Evolutionary conservation across 2,888 invertebrate genomes (phyloP).

Genomic region (Agrochola lychnidis): DNA sequence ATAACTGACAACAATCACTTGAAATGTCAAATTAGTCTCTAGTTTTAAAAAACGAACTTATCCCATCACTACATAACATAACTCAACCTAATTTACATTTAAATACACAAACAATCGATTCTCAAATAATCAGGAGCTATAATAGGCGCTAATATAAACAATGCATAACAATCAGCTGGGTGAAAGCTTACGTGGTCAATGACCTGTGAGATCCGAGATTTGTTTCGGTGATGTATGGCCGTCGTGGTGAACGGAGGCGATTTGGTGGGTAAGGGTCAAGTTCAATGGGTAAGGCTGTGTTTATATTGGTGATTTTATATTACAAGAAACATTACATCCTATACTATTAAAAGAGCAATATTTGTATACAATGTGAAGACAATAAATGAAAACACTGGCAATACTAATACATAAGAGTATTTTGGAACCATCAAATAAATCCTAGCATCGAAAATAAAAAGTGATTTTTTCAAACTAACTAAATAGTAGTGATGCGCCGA

Average conservation of each 20-base stretch:
- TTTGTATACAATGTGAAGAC: no score
- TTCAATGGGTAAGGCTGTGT: conserved; percentile 63
- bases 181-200: conserved; percentile 69
- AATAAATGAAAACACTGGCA: no score
- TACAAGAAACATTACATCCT: not conserved
- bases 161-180: conserved; percentile 65
- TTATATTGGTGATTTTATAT: not conserved
- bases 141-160: conserved; percentile 58
- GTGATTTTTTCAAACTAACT: no score
- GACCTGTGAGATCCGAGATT: conserved; percentile 66
- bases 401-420: no score
- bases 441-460: no score
- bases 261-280: conserved; percentile 68
- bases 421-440: no score
- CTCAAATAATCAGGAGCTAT: conserved; percentile 38
- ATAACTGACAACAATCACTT: no score
- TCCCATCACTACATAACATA: not conserved
- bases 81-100: conserved; percentile 43
- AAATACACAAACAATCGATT: conserved; percentile 39
- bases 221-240: conserved; percentile 72
- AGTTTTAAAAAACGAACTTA: no score
- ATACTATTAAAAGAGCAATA: no score
- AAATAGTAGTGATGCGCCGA: no score
- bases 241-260: conserved; percentile 70
- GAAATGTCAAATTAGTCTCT: no score